A percentile compares a stretch with the other conserved stretches of the same genome.
Conservation (phyloP, 2,797 vertebrate genomes). For the Danio albolineatus region DNA sequence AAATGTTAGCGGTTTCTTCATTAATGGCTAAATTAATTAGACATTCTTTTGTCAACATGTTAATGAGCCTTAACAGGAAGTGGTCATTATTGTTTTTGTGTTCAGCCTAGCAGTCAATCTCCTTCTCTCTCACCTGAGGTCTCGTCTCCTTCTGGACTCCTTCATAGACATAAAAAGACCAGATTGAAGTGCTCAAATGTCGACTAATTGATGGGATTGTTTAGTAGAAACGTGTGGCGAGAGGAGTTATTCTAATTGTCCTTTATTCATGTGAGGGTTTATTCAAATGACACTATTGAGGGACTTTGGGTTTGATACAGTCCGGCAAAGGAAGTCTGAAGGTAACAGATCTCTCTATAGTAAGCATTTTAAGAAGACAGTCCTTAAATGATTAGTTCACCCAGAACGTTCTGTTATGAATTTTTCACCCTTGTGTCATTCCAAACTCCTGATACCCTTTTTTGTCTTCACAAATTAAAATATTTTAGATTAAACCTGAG, state of each 20-base stretch:
- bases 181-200: constrained; percentile 71
- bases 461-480: too few species aligned
- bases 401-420: too few species aligned
- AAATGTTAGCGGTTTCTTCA: constrained; percentile 12
- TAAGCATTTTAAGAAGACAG: neutral
- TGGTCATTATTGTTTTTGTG: constrained; percentile 52
- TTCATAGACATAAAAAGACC: constrained; percentile 56
- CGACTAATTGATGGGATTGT: constrained; percentile 79
- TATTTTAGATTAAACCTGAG: too few species aligned
- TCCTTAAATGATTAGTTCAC: too few species aligned
- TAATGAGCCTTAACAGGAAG: constrained; percentile 49
- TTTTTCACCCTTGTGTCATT: too few species aligned
- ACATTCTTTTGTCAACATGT: constrained; percentile 52
- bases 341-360: constrained; percentile 1
- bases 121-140: constrained; percentile 41
- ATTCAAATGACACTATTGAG: constrained; percentile 39
- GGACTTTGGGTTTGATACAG: constrained; percentile 15
- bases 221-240: constrained; percentile 69
- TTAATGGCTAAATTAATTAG: constrained; percentile 48
- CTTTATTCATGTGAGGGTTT: constrained; percentile 65
- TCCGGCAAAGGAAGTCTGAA: neutral
- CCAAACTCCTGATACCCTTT: too few species aligned
- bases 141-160: constrained; percentile 57
- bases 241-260: constrained; percentile 73
- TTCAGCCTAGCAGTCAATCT: constrained; percentile 52